Evolutionary conservation across 2,888 invertebrate species (phyloP).

Genomic region (Aleiodes alternator): DNA sequence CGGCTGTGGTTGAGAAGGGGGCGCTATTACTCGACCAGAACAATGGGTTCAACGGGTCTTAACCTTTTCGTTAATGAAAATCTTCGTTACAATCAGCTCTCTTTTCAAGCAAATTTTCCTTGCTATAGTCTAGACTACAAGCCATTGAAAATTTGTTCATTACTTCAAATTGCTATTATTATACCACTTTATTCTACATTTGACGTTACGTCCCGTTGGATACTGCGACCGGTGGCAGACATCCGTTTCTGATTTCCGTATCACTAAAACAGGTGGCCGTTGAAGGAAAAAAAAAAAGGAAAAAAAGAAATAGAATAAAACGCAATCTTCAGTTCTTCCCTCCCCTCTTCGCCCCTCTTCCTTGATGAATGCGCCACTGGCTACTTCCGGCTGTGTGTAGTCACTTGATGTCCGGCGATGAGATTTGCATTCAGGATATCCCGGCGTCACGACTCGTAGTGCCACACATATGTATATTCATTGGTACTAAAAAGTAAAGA

Average conservation of each 20-base stretch:
- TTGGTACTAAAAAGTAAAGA: neutral
- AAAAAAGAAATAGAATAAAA: slow-evolving; percentile 34
- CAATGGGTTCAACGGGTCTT: slow-evolving; percentile 10
- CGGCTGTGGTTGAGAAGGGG: slow-evolving; percentile 51
- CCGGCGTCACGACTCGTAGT: slow-evolving; percentile 36
- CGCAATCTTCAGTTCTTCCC: slow-evolving; percentile 30
- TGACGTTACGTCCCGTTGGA: slow-evolving; percentile 64
- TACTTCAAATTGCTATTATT: neutral
- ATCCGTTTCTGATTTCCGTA: slow-evolving; percentile 74
- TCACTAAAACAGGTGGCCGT: slow-evolving; percentile 61
- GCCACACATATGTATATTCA: slow-evolving; percentile 6
- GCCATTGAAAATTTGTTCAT: neutral
- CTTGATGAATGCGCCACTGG: slow-evolving; percentile 38
- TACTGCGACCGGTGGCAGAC: slow-evolving; percentile 65
- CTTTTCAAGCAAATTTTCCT: neutral
- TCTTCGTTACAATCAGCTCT: neutral
- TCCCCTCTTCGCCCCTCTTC: neutral
- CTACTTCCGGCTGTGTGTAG: slow-evolving; percentile 65
- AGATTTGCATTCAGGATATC: slow-evolving; percentile 58
- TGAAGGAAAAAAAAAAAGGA: slow-evolving; percentile 36
- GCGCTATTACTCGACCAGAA: slow-evolving; percentile 11
- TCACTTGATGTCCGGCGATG: slow-evolving; percentile 30
- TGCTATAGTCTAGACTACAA: neutral
- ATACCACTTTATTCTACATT: slow-evolving; percentile 33
- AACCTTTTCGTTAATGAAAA: slow-evolving; percentile 45